A percentile compares a stretch with the other conserved stretches of the same genome.
Conservation (phyloP, 2,888 invertebrate species). For the Eristalis tenax region DNA sequence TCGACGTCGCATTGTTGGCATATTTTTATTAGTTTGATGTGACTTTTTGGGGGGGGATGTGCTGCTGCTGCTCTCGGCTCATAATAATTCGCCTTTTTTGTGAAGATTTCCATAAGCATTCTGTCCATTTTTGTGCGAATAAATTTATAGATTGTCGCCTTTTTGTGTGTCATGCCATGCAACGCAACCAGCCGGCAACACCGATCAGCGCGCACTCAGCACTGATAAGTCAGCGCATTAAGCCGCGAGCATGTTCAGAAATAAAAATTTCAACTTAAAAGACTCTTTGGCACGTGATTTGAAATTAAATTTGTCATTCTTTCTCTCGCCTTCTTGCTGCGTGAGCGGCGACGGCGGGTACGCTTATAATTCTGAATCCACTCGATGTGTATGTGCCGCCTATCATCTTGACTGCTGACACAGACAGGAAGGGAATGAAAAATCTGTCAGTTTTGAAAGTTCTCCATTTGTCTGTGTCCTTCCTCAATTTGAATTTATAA, state of each 20-base stretch:
- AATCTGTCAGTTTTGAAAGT: constrained; percentile 26
- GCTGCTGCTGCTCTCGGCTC: background rate
- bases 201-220: background rate
- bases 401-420: background rate
- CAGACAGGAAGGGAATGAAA: constrained; percentile 21
- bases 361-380: background rate
- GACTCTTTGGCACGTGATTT: constrained; percentile 61
- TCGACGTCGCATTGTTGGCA: constrained; percentile 13
- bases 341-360: background rate
- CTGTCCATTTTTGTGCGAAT: constrained; percentile 42
- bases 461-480: constrained; percentile 35
- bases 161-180: constrained; percentile 12
- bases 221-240: constrained; percentile 61
- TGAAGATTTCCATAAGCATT: constrained; percentile 31
- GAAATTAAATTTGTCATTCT: constrained; percentile 56
- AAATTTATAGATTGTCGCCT: constrained; percentile 51
- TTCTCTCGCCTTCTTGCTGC: background rate
- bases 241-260: constrained; percentile 57
- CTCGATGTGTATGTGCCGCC: background rate
- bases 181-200: background rate
- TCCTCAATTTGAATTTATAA: constrained; percentile 34
- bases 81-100: constrained; percentile 10
- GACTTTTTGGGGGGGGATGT: background rate
- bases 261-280: constrained; percentile 56
- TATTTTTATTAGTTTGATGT: background rate